Evolutionary conservation across 2,113 vertebrate species (phyloP).

Genomic region (Istiophorus platypterus): DNA sequence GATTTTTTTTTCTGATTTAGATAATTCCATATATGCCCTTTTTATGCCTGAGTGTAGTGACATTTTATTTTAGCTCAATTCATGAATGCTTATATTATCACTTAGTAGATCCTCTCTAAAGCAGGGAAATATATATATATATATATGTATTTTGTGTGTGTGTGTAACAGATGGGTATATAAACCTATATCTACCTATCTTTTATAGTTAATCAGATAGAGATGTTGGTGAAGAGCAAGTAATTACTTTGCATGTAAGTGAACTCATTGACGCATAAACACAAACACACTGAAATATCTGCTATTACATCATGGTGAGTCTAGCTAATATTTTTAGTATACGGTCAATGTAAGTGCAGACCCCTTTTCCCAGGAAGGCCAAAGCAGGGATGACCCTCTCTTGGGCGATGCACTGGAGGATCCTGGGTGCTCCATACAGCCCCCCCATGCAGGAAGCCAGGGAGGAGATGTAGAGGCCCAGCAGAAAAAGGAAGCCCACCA

Average conservation of each 20-base stretch:
- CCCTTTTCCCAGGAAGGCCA: conserved; percentile 89
- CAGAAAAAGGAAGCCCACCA: conserved; percentile 98
- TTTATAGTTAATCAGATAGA: not conserved
- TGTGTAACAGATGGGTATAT: no score
- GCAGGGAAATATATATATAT: not conserved
- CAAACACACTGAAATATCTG: not conserved
- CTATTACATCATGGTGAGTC: conserved; percentile 9
- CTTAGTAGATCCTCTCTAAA: not conserved
- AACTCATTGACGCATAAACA: not conserved
- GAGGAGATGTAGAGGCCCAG: conserved; percentile 97
- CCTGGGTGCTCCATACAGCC: conserved; percentile 94
- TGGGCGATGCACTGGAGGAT: conserved; percentile 97
- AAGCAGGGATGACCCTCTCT: conserved; percentile 92
- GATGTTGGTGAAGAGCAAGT: not conserved
- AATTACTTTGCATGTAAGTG: not conserved
- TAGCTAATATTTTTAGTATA: conserved; percentile 4
- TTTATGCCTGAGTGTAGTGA: not conserved
- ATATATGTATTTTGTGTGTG: no score
- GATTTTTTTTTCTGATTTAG: not conserved
- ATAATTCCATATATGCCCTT: not conserved
- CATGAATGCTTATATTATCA: not conserved
- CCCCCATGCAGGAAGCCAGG: conserved; percentile 98
- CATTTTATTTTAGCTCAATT: not conserved
- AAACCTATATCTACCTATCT: no score
- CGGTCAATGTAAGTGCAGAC: conserved; percentile 70